A percentile compares a stretch with the other conserved stretches of the same genome.
Evolutionary conservation across 2,113 vertebrate species (phyloP).

Genomic region (Arizona elegans): DNA sequence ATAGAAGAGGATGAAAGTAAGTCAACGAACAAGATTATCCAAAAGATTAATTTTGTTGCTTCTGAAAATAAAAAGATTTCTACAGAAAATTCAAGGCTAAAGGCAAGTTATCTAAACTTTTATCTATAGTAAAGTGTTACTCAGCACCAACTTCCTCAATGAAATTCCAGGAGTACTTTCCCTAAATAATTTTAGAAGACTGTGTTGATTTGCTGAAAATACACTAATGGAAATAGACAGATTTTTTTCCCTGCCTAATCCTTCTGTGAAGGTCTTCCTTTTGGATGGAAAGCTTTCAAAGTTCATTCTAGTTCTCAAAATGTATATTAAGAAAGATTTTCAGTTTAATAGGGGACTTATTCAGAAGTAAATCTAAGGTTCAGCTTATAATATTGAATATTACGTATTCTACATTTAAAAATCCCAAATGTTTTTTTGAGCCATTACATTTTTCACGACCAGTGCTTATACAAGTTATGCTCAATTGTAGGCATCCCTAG

Average conservation of each 20-base stretch:
- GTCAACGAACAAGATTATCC: slow-evolving; percentile 67
- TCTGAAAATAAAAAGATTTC: slow-evolving; percentile 71
- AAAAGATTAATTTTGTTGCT: slow-evolving; percentile 68
- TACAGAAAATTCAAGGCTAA: slow-evolving; percentile 76
- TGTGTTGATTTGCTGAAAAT: not conserved
- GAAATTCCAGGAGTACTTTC: not conserved
- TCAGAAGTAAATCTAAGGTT: not conserved
- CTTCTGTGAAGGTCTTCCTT: not conserved
- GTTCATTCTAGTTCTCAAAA: not conserved
- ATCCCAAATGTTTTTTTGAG: not conserved
- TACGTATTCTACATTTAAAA: not conserved
- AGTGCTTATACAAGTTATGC: not conserved
- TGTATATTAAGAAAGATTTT: not conserved
- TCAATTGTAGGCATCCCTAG: slow-evolving; percentile 68
- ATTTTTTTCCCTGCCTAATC: not conserved
- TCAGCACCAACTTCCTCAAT: not conserved
- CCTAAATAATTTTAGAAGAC: not conserved
- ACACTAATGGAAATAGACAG: not conserved
- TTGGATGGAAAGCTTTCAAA: not conserved
- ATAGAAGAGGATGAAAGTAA: slow-evolving; percentile 62
- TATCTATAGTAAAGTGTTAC: not conserved
- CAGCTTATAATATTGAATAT: not conserved
- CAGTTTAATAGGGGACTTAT: not conserved
- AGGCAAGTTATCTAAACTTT: slow-evolving; percentile 65
- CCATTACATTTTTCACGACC: not conserved